phyloP scores from a whole-genome alignment of 2,888 invertebrate genomes.

The Beris chalybata region DNA sequence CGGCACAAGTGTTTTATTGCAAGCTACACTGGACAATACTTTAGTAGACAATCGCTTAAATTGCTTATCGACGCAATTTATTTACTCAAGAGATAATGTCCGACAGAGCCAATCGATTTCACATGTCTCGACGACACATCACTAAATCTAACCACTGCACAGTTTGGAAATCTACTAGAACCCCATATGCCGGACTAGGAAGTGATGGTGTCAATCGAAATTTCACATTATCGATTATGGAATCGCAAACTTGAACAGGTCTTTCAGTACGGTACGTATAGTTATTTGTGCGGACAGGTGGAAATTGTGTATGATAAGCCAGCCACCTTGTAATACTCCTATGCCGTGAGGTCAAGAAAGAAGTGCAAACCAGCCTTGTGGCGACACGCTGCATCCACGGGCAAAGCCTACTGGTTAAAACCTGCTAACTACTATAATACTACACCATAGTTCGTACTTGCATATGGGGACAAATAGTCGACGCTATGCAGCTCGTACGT shows the following conservation, averaged over 20 bases:
- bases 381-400: no score
- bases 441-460: no score
- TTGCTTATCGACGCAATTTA: slow-evolving; percentile 17
- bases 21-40: background rate
- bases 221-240: slow-evolving; percentile 19
- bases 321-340: no score
- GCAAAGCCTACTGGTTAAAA: no score
- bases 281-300: no score
- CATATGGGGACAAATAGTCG: no score
- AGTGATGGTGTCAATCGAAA: slow-evolving; percentile 11
- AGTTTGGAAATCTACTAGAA: slow-evolving; percentile 1
- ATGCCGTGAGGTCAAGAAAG: no score
- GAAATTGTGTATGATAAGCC: no score
- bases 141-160: background rate
- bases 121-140: background rate
- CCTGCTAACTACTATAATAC: no score
- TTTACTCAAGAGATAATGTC: background rate
- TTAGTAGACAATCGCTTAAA: background rate
- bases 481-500: no score
- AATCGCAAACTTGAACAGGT: slow-evolving; percentile 3
- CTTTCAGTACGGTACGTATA: no score
- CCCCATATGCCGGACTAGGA: background rate
- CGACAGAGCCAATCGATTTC: background rate
- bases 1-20: background rate
- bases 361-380: no score